These are phyloP conservation scores for Cyanoliseus patagonus DNA, from an alignment of 2,113 vertebrate genomes.

Conservation along the genomic window DNA sequence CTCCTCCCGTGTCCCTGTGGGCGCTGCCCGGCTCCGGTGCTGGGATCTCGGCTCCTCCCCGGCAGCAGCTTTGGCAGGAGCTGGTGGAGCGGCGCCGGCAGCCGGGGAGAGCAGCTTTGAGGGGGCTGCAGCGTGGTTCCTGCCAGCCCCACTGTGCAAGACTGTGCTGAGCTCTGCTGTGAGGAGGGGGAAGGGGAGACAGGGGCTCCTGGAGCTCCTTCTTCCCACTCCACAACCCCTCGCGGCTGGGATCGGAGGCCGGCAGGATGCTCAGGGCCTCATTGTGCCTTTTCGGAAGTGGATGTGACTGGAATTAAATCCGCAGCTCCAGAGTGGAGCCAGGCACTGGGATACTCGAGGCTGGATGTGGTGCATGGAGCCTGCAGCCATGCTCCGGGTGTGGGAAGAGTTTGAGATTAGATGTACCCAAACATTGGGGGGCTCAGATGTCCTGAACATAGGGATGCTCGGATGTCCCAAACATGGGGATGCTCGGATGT, in stretches of 20 bases:
- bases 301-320: background rate
- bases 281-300: background rate
- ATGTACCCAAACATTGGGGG: background rate
- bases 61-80: background rate
- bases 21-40: background rate
- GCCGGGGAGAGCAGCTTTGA: background rate
- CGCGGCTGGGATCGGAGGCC: background rate
- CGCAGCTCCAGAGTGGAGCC: background rate
- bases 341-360: background rate
- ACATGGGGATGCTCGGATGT: background rate
- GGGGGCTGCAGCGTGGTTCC: background rate
- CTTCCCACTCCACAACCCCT: background rate
- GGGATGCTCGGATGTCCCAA: rapidly evolving
- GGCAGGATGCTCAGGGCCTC: background rate
- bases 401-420: too few species aligned
- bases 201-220: background rate
- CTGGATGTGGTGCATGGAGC: background rate
- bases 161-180: background rate
- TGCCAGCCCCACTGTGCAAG: background rate
- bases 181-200: background rate
- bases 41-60: background rate
- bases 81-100: background rate
- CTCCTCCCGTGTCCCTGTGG: background rate
- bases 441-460: background rate
- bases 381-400: background rate